Percentiles rank a stretch among this genome's conserved stretches.
Conservation (phyloP, 92 coral and sea anemone genomes). For the Blastomussa wellsi region DNA sequence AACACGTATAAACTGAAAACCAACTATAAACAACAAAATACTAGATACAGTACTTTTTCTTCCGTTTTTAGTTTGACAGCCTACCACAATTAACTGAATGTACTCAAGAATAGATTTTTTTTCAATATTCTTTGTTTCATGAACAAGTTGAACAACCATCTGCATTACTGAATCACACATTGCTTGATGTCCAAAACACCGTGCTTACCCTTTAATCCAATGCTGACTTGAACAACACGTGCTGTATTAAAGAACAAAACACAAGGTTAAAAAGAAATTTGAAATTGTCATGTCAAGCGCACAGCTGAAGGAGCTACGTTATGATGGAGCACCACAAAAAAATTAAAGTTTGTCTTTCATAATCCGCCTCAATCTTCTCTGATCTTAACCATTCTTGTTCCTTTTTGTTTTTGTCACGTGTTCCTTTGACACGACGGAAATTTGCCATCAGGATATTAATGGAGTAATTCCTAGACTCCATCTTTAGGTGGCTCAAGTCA, state of each 20-base stretch:
- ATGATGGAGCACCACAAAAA: not conserved
- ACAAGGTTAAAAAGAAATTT: not conserved
- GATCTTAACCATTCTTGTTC: not conserved
- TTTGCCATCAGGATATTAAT: too few species aligned
- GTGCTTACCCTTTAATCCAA: slow-evolving; percentile 28
- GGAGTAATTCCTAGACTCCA: too few species aligned
- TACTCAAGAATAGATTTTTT: too few species aligned
- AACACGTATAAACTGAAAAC: too few species aligned
- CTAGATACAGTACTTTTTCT: too few species aligned
- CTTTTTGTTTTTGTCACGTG: not conserved
- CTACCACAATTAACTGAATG: too few species aligned
- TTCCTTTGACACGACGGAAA: too few species aligned
- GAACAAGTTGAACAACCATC: not conserved
- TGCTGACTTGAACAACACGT: slow-evolving; percentile 23
- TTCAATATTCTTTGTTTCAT: not conserved
- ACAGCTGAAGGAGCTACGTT: too few species aligned
- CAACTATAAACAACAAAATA: too few species aligned
- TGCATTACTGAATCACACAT: not conserved
- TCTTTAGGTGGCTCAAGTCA: too few species aligned
- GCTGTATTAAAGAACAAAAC: slow-evolving; percentile 2
- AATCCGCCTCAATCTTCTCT: not conserved
- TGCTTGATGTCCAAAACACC: not conserved
- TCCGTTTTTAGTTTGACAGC: too few species aligned
- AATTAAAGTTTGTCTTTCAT: not conserved
- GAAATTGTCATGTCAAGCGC: not conserved